Percentiles rank a stretch among this genome's conserved stretches.
phyloP scores from a whole-genome alignment of 92 coral and sea anemone genomes.

The Chrysogorgia sp. region DNA sequence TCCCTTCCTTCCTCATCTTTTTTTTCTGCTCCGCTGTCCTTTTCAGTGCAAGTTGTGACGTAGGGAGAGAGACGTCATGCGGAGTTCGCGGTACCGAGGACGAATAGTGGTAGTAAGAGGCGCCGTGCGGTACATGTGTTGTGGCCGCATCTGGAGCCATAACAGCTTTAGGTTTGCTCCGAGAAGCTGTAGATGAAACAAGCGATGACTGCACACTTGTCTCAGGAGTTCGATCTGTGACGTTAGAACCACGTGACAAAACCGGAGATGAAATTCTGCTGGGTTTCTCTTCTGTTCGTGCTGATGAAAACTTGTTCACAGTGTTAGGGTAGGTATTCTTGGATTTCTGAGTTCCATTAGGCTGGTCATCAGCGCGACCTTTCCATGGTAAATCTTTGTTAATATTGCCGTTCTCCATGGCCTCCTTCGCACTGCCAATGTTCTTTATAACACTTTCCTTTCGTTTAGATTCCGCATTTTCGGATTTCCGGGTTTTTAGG shows the following conservation, averaged over 20 bases:
- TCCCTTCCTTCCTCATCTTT: neutral
- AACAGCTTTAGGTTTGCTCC: neutral
- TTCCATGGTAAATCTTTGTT: neutral
- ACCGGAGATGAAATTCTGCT: neutral
- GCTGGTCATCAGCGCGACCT: neutral
- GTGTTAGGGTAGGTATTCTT: conserved; percentile 15
- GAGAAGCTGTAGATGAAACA: conserved; percentile 10
- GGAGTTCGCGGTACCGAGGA: conserved; percentile 4
- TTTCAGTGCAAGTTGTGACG: neutral
- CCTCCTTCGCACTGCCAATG: conserved; percentile 8
- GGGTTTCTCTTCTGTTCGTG: neutral
- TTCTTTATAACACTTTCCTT: conserved; percentile 95
- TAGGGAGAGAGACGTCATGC: neutral
- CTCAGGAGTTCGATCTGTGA: conserved; percentile 13
- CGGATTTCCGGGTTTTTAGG: conserved; percentile 17
- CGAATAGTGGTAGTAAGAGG: conserved; percentile 14
- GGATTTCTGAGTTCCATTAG: neutral
- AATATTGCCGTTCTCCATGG: conserved; percentile 13
- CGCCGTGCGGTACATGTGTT: conserved; percentile 12
- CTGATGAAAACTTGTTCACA: neutral
- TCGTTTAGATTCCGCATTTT: conserved; percentile 67
- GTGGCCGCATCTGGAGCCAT: neutral
- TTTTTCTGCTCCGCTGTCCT: neutral
- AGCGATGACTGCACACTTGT: conserved; percentile 7
- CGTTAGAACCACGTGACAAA: conserved; percentile 28